Conservation (phyloP, 1,140 invertebrate genomes). For the Hesperophylax magnus region DNA sequence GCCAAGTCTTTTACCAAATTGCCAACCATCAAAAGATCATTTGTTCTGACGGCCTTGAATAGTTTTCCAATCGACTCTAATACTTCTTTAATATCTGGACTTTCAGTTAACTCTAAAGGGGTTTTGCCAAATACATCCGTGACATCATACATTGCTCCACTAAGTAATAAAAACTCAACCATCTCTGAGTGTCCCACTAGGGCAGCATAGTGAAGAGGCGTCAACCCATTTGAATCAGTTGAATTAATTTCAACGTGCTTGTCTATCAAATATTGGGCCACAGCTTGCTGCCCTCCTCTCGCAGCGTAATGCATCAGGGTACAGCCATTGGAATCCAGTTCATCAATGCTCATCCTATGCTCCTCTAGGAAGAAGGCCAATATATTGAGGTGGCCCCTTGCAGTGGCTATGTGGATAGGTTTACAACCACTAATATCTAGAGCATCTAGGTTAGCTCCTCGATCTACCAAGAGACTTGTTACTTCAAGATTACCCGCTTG, state of each 20-base stretch:
- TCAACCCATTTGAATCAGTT: background rate
- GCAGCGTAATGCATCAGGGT: slow-evolving; percentile 5
- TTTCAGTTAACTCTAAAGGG: background rate
- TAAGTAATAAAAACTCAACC: background rate
- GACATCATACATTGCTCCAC: background rate
- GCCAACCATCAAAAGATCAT: background rate
- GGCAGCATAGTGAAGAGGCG: slow-evolving; percentile 1
- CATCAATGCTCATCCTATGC: background rate
- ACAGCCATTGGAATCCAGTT: background rate
- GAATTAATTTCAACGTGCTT: background rate
- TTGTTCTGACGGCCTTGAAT: slow-evolving; percentile 18
- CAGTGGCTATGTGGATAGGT: background rate
- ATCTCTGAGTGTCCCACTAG: background rate
- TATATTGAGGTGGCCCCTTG: no score
- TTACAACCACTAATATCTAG: background rate
- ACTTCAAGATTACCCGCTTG: background rate
- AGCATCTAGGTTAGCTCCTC: background rate
- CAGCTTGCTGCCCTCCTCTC: background rate
- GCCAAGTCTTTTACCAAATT: background rate
- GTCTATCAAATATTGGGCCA: background rate
- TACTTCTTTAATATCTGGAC: background rate
- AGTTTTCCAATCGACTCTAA: background rate
- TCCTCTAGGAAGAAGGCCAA: slow-evolving; percentile 3
- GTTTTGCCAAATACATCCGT: background rate
- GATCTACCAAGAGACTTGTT: background rate